Conservation (phyloP, 2,113 vertebrate species). For the Semnopithecus entellus region DNA sequence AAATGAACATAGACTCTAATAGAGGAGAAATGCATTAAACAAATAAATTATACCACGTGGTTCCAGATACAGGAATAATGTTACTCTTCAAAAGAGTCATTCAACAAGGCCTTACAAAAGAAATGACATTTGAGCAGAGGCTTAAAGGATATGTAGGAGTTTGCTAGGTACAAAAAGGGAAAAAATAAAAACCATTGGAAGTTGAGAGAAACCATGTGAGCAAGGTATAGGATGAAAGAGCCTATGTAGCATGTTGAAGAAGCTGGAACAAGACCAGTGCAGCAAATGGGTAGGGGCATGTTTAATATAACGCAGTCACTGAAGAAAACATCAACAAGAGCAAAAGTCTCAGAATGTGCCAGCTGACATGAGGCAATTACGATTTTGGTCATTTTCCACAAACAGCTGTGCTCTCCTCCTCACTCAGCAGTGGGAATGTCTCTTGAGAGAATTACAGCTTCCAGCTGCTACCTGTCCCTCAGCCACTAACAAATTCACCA, state of each 20-base stretch:
- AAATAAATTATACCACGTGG: neutral
- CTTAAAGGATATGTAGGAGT: neutral
- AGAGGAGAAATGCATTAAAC: neutral
- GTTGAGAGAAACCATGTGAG: neutral
- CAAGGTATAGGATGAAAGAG: neutral
- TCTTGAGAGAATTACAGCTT: constrained; percentile 9
- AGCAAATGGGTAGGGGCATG: neutral
- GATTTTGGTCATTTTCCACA: constrained; percentile 31
- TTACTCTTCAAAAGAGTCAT: neutral
- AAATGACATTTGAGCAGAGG: neutral
- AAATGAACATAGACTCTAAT: neutral
- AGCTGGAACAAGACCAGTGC: neutral
- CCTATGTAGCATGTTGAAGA: neutral
- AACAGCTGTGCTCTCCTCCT: constrained; percentile 38
- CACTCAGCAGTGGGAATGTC: constrained; percentile 15
- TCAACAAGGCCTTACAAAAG: neutral
- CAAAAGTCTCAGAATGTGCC: neutral
- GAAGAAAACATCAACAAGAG: constrained; percentile 2
- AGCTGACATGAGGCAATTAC: constrained; percentile 3
- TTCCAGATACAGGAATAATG: neutral
- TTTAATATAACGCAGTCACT: neutral
- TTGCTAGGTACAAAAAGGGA: neutral
- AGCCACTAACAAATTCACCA: neutral
- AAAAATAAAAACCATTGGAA: neutral
- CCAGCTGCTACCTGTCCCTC: constrained; percentile 43